Conservation (phyloP, 2,113 vertebrate genomes). For the Leucopsar rothschildi region DNA sequence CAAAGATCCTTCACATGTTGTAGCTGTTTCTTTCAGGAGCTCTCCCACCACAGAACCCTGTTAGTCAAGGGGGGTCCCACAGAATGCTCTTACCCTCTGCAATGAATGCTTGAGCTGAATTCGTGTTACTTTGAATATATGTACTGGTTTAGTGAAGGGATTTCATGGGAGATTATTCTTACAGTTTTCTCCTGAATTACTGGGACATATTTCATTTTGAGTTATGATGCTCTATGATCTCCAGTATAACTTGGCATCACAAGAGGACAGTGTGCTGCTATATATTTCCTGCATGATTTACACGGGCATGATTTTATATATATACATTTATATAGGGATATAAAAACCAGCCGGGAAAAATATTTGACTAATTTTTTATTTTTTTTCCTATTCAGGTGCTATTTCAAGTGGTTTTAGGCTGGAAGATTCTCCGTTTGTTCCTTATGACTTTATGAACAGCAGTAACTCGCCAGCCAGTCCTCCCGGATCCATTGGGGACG, state of each 20-base stretch:
- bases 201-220: not conserved
- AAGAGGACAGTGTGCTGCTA: not conserved
- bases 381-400: conserved; percentile 79
- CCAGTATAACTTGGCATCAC: not conserved
- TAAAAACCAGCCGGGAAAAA: not conserved
- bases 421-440: conserved; percentile 92
- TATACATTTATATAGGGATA: not conserved
- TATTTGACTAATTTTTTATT: fast-evolving
- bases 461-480: conserved; percentile 93
- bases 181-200: not conserved
- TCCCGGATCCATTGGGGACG: conserved; percentile 93
- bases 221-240: not conserved
- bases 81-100: not conserved
- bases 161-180: not conserved
- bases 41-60: not conserved
- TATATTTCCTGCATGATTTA: not conserved
- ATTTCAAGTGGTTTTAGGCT: conserved; percentile 97
- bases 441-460: conserved; percentile 94
- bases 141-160: not conserved
- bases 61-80: not conserved
- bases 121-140: not conserved
- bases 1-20: not conserved
- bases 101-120: not conserved
- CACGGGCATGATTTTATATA: not conserved
- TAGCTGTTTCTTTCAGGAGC: not conserved